phyloP scores from a whole-genome alignment of 2,797 vertebrate genomes.

The Premnoplex brunnescens region DNA sequence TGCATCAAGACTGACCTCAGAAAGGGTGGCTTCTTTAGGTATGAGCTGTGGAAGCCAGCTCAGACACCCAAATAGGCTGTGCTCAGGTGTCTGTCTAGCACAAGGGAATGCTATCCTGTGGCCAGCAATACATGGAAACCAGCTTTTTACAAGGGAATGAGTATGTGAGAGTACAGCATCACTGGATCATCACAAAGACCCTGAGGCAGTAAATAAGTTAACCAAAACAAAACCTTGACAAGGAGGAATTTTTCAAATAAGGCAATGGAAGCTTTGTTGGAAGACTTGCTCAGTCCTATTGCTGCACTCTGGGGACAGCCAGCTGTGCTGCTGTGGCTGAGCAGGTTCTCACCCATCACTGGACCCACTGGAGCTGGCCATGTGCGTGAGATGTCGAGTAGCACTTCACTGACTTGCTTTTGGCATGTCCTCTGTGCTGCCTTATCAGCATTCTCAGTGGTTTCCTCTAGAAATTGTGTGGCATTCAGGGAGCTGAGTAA shows the following conservation, averaged over 20 bases:
- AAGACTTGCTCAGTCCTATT: neutral
- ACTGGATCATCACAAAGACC: neutral
- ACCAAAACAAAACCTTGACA: neutral
- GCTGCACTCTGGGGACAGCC: neutral
- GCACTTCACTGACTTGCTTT: neutral
- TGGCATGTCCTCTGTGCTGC: slow-evolving; percentile 13
- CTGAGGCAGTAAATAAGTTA: neutral
- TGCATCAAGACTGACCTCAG: neutral
- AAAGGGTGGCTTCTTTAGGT: neutral
- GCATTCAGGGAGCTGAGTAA: neutral
- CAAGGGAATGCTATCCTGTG: neutral
- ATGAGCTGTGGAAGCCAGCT: neutral
- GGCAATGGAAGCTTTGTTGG: neutral
- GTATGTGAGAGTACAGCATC: neutral
- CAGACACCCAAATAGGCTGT: neutral
- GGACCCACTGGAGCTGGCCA: neutral
- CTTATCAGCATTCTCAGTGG: slow-evolving; percentile 50
- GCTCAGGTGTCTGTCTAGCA: neutral
- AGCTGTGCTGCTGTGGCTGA: neutral
- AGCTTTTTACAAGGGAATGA: neutral
- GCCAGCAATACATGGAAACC: neutral
- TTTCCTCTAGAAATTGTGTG: slow-evolving; percentile 44
- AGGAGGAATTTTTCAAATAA: neutral
- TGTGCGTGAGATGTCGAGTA: neutral
- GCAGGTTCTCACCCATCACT: neutral